Evolutionary conservation across 2,888 invertebrate species (phyloP).

Genomic region (Drosophila fungiperda): DNA sequence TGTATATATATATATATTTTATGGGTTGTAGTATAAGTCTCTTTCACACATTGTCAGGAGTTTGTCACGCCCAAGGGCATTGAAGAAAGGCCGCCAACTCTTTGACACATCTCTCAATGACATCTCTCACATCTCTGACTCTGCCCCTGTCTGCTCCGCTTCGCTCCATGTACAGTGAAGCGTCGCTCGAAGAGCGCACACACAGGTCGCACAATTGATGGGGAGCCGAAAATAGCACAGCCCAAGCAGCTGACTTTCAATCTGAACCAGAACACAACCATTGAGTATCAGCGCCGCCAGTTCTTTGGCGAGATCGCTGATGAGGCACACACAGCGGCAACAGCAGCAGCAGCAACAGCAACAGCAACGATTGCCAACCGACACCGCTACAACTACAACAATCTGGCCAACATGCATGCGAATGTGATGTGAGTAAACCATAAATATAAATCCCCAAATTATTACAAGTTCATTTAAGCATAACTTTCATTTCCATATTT

Average conservation of each 20-base stretch:
- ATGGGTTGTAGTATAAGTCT: background rate
- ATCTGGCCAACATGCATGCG: constrained; percentile 83
- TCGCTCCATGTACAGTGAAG: constrained; percentile 74
- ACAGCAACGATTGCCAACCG: constrained; percentile 26
- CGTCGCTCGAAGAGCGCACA: constrained; percentile 85
- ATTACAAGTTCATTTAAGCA: background rate
- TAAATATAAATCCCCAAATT: background rate
- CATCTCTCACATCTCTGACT: background rate
- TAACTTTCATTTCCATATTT: background rate
- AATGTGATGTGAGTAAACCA: constrained; percentile 85
- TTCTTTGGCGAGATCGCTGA: constrained; percentile 81
- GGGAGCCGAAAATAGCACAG: constrained; percentile 83
- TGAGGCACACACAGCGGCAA: constrained; percentile 43
- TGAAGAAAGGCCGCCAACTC: background rate
- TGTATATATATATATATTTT: background rate
- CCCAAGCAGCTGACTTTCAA: constrained; percentile 83
- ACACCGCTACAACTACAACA: constrained; percentile 80
- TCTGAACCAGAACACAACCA: constrained; percentile 85
- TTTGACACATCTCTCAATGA: constrained; percentile 27
- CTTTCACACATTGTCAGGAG: background rate
- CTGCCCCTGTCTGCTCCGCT: background rate
- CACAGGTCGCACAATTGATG: constrained; percentile 81
- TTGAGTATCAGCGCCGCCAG: constrained; percentile 83
- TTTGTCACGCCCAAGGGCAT: background rate
- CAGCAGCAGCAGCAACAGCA: constrained; percentile 9